These are phyloP conservation scores for Isurus oxyrinchus DNA, from an alignment of 2,113 vertebrate genomes.

Conservation along the genomic window DNA sequence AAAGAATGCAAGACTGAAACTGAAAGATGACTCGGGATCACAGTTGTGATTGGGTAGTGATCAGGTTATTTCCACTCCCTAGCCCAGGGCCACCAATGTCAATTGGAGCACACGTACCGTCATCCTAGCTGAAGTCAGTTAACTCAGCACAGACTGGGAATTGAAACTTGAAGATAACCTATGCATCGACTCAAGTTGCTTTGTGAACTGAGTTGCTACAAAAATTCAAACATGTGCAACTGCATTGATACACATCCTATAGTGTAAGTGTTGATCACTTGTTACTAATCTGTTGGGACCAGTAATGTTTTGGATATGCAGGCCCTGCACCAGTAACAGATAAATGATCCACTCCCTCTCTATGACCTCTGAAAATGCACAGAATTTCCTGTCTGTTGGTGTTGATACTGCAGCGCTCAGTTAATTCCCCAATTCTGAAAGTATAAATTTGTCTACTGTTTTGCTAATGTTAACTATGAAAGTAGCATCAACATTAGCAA, in stretches of 20 bases:
- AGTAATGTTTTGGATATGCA: neutral
- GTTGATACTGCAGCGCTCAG: neutral
- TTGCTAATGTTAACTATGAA: neutral
- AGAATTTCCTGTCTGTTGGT: conserved; percentile 14
- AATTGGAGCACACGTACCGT: neutral
- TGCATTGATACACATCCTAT: neutral
- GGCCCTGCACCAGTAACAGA: neutral
- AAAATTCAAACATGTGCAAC: neutral
- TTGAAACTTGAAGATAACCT: neutral
- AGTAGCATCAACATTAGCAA: neutral
- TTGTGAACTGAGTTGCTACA: neutral
- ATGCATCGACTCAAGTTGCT: neutral
- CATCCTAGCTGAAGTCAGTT: neutral
- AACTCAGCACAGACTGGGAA: neutral
- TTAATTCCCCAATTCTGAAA: neutral
- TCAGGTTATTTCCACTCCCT: neutral
- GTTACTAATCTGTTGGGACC: neutral
- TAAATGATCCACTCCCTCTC: neutral
- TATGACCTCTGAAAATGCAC: neutral
- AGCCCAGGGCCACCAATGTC: neutral
- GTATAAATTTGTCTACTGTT: neutral
- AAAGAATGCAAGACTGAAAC: neutral
- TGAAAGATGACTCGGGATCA: neutral
- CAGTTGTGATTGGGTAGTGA: neutral
- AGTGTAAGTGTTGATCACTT: neutral